Base-by-base conservation (phyloP, 2,888 invertebrate genomes). In the Venusia cambrica region DNA sequence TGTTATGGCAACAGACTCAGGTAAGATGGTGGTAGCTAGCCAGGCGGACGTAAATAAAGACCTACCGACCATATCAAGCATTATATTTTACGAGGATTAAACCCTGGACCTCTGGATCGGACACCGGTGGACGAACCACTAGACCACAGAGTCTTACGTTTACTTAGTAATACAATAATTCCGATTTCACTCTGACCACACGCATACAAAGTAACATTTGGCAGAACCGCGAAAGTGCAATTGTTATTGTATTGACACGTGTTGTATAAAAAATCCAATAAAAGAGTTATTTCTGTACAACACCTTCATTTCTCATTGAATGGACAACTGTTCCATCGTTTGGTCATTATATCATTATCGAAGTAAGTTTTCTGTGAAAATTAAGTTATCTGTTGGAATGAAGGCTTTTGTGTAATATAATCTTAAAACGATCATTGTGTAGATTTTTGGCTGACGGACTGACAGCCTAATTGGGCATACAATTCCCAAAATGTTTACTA, bases 201-300 rank as follows among this genome's bases (percentile, higher is more conserved):
- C 51, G n/a, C n/a, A 44, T 10, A 54, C 54, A 54, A 54, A 40
- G 48, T 54, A 69, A 68, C 81, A 81, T 78, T 78, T 80, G 78
- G 76, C 49, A 44, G 56, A 60, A 73, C 74, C 73, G 70, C 76
- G 74, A 75, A 79, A 79, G 71, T 75, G 62, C 65, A 44, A 68
- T 64, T 64, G 51, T 57, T 63, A 51, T 79, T 77, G 73, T 76
- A 67, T 1, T 10, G n/a, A 30, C 27, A 25, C 21, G 20, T 21
- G 27, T 26, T 9, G 4, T 35, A 17, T 6, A 26, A 15, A 25
- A 31, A 20, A 26, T 19, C 3, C 8, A 7, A 8, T 17, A 1
- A 8, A 14, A 8, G 4, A 12, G 28, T 29, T 13, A 21, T 28
- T 34, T 15, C 27, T 25, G 25, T 9, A 21, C 12, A 20, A 10